These are phyloP conservation scores for Leucania comma DNA, from an alignment of 2,888 invertebrate species.

Conservation along the genomic window DNA sequence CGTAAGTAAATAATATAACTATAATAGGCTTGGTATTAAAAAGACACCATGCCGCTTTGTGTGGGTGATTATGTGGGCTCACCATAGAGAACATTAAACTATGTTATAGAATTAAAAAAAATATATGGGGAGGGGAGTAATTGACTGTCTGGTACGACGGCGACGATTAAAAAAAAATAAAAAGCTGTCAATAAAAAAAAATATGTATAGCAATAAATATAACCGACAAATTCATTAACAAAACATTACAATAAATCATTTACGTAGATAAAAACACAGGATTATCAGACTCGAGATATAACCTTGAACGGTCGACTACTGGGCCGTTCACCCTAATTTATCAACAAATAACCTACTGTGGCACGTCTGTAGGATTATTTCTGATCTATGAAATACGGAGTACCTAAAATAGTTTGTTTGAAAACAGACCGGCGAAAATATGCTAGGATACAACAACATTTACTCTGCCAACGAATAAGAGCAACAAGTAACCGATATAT, in stretches of 20 bases:
- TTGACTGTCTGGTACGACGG: not conserved
- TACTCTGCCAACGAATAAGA: slow-evolving; percentile 63
- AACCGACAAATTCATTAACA: slow-evolving; percentile 49
- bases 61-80: slow-evolving; percentile 56
- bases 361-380: slow-evolving; percentile 66
- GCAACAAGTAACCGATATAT: slow-evolving; percentile 79
- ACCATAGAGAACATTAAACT: slow-evolving; percentile 20
- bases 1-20: slow-evolving; percentile 31
- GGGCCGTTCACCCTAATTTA: slow-evolving; percentile 66
- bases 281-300: slow-evolving; percentile 61
- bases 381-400: slow-evolving; percentile 64
- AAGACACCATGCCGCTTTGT: slow-evolving; percentile 42
- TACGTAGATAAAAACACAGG: slow-evolving; percentile 50
- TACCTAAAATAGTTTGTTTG: slow-evolving; percentile 72
- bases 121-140: not conserved
- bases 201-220: slow-evolving; percentile 13
- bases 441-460: slow-evolving; percentile 63
- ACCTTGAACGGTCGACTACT: slow-evolving; percentile 63
- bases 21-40: slow-evolving; percentile 31
- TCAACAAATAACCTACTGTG: slow-evolving; percentile 57
- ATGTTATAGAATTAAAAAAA: slow-evolving; percentile 18
- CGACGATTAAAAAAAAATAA: not conserved
- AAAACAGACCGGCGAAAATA: slow-evolving; percentile 74
- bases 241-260: slow-evolving; percentile 62
- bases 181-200: not conserved